Evolutionary conservation across 2,113 vertebrate species (phyloP).

Genomic region (Mionectes macconnelli): DNA sequence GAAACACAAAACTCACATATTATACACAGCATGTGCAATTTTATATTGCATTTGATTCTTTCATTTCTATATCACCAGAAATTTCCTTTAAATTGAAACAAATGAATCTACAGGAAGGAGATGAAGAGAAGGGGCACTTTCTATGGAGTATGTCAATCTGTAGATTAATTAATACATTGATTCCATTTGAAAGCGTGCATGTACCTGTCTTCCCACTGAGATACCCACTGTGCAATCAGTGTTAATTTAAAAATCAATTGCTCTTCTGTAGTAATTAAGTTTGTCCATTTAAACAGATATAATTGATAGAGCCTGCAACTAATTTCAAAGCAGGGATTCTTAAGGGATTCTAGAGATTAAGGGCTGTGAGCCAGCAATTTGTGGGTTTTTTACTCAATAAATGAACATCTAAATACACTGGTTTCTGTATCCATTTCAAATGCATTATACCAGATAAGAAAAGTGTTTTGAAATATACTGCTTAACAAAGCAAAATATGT

Average conservation of each 20-base stretch:
- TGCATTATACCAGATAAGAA: neutral
- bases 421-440: neutral
- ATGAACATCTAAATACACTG: neutral
- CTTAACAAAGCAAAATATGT: conserved; percentile 13
- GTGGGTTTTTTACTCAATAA: conserved; percentile 29
- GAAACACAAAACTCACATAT: neutral
- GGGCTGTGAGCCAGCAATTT: conserved; percentile 52
- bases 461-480: conserved; percentile 42
- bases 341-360: conserved; percentile 68
- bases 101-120: neutral
- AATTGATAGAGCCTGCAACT: conserved; percentile 76
- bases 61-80: neutral
- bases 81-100: conserved; percentile 17
- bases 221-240: conserved; percentile 72
- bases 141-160: conserved; percentile 47
- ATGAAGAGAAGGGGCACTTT: neutral
- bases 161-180: conserved; percentile 74
- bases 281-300: conserved; percentile 74
- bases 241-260: conserved; percentile 80
- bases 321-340: conserved; percentile 69
- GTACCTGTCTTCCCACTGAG: conserved; percentile 72
- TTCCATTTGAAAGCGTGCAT: conserved; percentile 70
- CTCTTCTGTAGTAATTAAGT: conserved; percentile 78
- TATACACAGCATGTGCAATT: neutral
- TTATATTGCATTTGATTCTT: neutral